A percentile compares a stretch with the other conserved stretches of the same genome.
These are phyloP conservation scores for Chamaedrilus cognettii DNA, from an alignment of 2,888 invertebrate genomes.

Conservation along the genomic window DNA sequence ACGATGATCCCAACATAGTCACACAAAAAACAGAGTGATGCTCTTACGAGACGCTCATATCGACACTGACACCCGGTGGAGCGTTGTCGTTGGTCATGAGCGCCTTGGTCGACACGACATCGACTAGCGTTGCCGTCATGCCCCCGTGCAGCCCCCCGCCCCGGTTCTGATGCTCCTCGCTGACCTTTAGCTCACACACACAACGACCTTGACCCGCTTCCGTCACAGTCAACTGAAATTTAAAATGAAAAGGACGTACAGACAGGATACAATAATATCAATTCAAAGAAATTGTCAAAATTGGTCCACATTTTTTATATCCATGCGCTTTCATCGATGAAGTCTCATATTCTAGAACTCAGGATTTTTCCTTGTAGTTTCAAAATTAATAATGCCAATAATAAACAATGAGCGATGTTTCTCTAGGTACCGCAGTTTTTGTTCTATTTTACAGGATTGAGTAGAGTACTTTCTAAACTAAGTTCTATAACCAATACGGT, in stretches of 20 bases:
- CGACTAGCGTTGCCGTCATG: conserved; percentile 78
- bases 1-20: neutral
- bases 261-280: too few species aligned
- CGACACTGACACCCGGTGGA: conserved; percentile 76
- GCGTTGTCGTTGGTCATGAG: conserved; percentile 68
- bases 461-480: too few species aligned
- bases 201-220: conserved; percentile 70
- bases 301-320: too few species aligned
- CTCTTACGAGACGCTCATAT: conserved; percentile 79
- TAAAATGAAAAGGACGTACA: neutral
- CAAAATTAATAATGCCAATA: too few species aligned
- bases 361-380: too few species aligned
- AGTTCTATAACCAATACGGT: too few species aligned
- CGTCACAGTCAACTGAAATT: conserved; percentile 25
- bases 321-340: too few species aligned
- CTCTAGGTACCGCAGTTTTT: too few species aligned
- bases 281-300: too few species aligned
- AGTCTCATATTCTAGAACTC: too few species aligned
- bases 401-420: too few species aligned
- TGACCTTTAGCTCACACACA: conserved; percentile 75
- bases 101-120: conserved; percentile 77
- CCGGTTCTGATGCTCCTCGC: conserved; percentile 74
- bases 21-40: conserved; percentile 23
- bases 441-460: too few species aligned
- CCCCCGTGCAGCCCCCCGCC: conserved; percentile 82